A percentile compares a stretch with the other conserved stretches of the same genome.
Evolutionary conservation across 2,113 vertebrate genomes (phyloP).

Genomic region (Takifugu bimaculatus): DNA sequence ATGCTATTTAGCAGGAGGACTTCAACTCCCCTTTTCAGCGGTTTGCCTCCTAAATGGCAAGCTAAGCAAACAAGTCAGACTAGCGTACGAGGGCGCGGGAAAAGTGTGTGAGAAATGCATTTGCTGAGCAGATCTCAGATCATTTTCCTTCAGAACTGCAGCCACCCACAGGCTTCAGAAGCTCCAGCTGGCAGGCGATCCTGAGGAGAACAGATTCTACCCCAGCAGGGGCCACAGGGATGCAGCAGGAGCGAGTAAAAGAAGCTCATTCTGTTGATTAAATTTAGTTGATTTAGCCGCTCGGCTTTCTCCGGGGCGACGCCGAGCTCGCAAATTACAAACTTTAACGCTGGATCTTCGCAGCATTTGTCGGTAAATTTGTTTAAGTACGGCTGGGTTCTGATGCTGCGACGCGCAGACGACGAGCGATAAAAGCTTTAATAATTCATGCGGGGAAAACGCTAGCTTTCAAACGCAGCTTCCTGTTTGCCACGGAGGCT

Average conservation of each 20-base stretch:
- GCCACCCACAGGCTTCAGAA: conserved; percentile 68
- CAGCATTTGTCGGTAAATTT: conserved; percentile 22
- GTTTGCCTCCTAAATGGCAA: conserved; percentile 44
- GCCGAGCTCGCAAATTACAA: conserved; percentile 56
- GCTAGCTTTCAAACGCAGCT: no score
- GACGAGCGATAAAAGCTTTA: no score
- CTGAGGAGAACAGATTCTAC: conserved; percentile 68
- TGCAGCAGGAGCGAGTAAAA: conserved; percentile 63
- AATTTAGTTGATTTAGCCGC: conserved; percentile 71
- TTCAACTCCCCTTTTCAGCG: conserved; percentile 21
- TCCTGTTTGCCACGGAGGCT: no score
- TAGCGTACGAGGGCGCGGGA: conserved; percentile 42
- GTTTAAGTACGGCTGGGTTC: conserved; percentile 19
- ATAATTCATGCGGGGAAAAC: no score
- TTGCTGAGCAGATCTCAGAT: conserved; percentile 62
- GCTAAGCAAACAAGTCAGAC: conserved; percentile 50
- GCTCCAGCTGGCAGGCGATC: conserved; percentile 71
- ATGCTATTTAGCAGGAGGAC: conserved; percentile 1
- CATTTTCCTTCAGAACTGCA: conserved; percentile 67
- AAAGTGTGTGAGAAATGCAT: conserved; percentile 57
- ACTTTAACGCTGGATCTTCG: conserved; percentile 55
- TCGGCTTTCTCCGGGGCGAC: conserved; percentile 61
- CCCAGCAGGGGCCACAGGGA: conserved; percentile 65
- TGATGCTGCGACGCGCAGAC: no score
- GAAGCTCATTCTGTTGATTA: conserved; percentile 71